Base-by-base conservation (phyloP, 2,113 vertebrate genomes). In the Rallus limicola region DNA sequence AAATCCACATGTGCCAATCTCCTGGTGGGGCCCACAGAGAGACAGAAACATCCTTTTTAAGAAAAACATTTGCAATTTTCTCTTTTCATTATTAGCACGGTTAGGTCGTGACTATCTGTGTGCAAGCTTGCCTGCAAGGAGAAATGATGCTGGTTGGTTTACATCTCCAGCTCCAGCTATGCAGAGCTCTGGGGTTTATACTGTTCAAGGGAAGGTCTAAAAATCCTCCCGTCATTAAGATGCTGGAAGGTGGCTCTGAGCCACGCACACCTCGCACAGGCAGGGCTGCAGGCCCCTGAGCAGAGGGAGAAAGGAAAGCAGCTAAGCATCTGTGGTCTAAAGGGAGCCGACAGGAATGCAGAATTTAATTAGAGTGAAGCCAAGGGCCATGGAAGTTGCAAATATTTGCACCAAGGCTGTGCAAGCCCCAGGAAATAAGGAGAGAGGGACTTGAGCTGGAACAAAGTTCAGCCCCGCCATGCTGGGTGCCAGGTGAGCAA, bases 21-120 rank as follows among this genome's bases (percentile, higher is more conserved):
- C 83, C 86, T 56, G 48, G 77, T 91, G 62, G 81, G 93, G 89
- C 81, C 93, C 62, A 79, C 90, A 82, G 17, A 79, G 67, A 85
- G 65, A 75, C 65, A 93, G 94, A 97, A 94, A 91, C 91, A 95
- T 95, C 91, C 91, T 88, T 96, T 93, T 92, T 82, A 92, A 95
- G 96, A 91, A 88, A 59, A 69, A 38, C 83, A 52, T 83, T 65
- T 56, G 74, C 9, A 4, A 16, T 67, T 92, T 63, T 69, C 56
- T 29, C 84, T 72, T 82, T 82, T 95, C 78, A 55, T 89, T 94
- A 93, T 92, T 86, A 80, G 84, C 53, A 75, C 6, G 2, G 84
- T 82, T 82, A 25, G 28, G 84, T 95, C 59, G 31, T 92, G 91
- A 92, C 95, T 76, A 76, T n/a, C 68, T 69, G 62, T 21, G 82